These are phyloP conservation scores for Drosophila algonquin DNA, from an alignment of 2,888 invertebrate species.

Conservation along the genomic window DNA sequence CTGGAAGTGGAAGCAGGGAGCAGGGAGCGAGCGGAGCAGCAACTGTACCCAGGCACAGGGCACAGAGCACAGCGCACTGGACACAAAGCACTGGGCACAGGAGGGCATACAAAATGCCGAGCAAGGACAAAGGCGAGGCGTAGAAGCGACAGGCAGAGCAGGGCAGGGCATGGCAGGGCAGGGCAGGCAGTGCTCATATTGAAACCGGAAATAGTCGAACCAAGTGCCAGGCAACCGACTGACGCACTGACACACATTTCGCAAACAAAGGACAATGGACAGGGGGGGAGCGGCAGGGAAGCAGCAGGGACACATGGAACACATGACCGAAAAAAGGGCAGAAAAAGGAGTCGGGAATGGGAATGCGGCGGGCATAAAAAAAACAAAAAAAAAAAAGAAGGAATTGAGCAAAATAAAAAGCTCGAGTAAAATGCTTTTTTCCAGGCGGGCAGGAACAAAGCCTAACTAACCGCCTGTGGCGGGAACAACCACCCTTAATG, in stretches of 20 bases:
- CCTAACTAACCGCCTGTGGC: slow-evolving; percentile 74
- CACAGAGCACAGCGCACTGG: slow-evolving; percentile 12
- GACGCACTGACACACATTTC: slow-evolving; percentile 78
- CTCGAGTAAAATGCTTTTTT: slow-evolving; percentile 79
- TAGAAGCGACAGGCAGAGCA: too few relatives aligned
- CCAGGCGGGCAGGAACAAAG: slow-evolving; percentile 56
- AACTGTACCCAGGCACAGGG: slow-evolving; percentile 57
- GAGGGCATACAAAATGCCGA: slow-evolving; percentile 17
- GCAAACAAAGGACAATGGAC: slow-evolving; percentile 68
- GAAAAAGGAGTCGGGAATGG: slow-evolving; percentile 43
- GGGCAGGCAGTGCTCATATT: slow-evolving; percentile 66
- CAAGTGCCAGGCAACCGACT: slow-evolving; percentile 78
- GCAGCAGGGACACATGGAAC: background rate
- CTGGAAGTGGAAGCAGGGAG: slow-evolving; percentile 22
- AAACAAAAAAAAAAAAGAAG: slow-evolving; percentile 27
- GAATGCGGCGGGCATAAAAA: slow-evolving; percentile 18
- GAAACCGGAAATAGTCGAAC: slow-evolving; percentile 79
- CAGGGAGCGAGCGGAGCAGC: slow-evolving; percentile 29
- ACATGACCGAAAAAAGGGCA: slow-evolving; percentile 43
- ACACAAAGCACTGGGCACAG: background rate
- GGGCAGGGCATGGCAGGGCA: too few relatives aligned
- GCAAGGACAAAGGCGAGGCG: slow-evolving; percentile 55
- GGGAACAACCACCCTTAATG: slow-evolving; percentile 71
- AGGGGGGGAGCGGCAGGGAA: background rate
- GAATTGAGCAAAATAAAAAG: slow-evolving; percentile 75